Conservation (phyloP, 2,113 vertebrate species). For the Nyctibius bracteatus region DNA sequence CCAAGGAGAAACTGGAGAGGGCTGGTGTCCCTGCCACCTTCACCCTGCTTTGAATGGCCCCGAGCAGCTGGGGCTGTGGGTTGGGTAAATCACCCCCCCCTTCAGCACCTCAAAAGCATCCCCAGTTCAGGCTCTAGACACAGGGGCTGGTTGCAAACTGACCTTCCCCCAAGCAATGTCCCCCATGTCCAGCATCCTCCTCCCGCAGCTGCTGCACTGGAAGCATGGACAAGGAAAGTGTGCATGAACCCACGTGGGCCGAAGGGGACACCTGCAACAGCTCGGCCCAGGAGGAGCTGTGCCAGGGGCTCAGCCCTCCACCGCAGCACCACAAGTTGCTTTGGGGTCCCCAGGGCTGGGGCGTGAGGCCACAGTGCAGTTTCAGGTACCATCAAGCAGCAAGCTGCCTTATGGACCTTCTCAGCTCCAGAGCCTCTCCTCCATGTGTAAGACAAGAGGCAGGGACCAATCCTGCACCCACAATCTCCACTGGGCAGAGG, state of each 20-base stretch:
- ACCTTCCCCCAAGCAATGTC: background rate
- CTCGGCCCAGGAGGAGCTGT: background rate
- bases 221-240: accelerated
- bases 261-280: background rate
- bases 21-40: background rate
- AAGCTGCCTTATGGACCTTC: background rate
- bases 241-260: background rate
- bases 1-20: background rate
- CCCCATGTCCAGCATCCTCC: background rate
- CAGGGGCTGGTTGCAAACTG: background rate
- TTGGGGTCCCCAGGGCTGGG: background rate
- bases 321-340: accelerated
- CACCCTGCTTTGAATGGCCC: background rate
- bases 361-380: background rate
- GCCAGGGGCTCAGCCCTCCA: background rate
- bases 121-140: background rate
- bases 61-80: accelerated
- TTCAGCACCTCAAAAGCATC: accelerated
- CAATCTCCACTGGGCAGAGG: accelerated
- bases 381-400: accelerated
- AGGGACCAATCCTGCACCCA: background rate
- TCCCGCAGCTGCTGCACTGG: background rate
- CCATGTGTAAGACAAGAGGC: background rate
- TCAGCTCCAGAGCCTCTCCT: background rate
- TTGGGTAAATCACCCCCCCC: background rate